A percentile compares a stretch with the other conserved stretches of the same genome.
Evolutionary conservation across 2,888 invertebrate genomes (phyloP).

Genomic region (Tolmerus cingulatus): DNA sequence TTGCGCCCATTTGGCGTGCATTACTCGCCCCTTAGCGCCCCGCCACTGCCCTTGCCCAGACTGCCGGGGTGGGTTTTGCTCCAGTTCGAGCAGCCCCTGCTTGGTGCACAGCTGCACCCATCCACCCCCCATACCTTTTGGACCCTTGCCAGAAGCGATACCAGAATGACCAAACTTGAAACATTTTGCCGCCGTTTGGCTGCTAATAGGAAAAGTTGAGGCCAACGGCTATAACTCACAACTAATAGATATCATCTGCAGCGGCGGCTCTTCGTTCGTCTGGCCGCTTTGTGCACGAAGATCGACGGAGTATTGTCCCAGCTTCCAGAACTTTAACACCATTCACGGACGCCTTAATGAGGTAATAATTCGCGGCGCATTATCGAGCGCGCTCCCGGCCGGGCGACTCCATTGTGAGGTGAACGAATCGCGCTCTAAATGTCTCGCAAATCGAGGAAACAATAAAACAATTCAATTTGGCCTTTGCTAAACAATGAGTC

Average conservation of each 20-base stretch:
- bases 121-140: neutral
- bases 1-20: neutral
- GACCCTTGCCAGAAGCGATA: neutral
- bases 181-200: neutral
- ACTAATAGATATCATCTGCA: conserved; percentile 27
- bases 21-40: neutral
- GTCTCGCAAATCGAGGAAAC: neutral
- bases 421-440: neutral
- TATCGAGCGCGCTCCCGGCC: neutral
- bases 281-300: neutral
- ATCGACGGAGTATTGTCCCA: neutral
- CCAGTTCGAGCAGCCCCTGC: neutral
- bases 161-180: neutral
- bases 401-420: neutral
- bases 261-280: neutral
- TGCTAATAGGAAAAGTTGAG: conserved; percentile 7
- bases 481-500: neutral
- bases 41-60: neutral
- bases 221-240: conserved; percentile 9
- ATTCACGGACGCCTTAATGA: conserved; percentile 2
- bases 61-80: neutral
- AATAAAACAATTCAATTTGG: neutral
- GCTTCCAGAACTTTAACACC: neutral
- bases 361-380: neutral
- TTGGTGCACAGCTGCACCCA: neutral